phyloP scores from a whole-genome alignment of 2,113 vertebrate genomes.

The Pseudonaja textilis region DNA sequence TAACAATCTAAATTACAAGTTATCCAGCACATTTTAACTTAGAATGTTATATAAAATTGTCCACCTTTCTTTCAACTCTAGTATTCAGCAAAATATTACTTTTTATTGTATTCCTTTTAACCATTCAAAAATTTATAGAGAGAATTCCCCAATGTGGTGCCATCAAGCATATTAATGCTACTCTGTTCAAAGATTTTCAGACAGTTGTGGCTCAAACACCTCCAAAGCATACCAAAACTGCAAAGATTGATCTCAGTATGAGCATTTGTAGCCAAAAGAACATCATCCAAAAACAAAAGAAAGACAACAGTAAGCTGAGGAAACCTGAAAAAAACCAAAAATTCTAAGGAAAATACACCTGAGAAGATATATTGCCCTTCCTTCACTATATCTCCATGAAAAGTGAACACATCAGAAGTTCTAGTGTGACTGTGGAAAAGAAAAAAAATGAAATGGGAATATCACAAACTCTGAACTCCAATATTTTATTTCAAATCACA shows the following conservation, averaged over 20 bases:
- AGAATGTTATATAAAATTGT: not conserved
- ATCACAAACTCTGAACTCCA: not conserved
- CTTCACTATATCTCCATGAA: not conserved
- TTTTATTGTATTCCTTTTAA: not conserved
- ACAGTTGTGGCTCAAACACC: not conserved
- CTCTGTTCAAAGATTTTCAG: not conserved
- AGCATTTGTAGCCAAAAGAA: not conserved
- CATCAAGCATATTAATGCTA: not conserved
- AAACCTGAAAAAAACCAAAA: not conserved
- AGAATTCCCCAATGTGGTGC: not conserved
- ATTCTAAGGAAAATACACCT: not conserved
- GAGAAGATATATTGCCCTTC: not conserved
- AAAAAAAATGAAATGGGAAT: too few species aligned
- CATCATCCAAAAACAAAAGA: not conserved
- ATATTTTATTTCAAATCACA: not conserved
- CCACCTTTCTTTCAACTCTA: not conserved
- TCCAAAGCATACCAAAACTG: not conserved
- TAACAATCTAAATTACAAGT: not conserved
- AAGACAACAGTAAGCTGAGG: not conserved
- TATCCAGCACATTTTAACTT: not conserved
- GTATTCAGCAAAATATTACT: not conserved
- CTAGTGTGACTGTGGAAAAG: not conserved
- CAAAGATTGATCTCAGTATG: not conserved
- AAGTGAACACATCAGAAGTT: not conserved
- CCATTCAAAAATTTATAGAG: not conserved